Conservation (phyloP, 2,113 vertebrate genomes). For the Nestor notabilis region DNA sequence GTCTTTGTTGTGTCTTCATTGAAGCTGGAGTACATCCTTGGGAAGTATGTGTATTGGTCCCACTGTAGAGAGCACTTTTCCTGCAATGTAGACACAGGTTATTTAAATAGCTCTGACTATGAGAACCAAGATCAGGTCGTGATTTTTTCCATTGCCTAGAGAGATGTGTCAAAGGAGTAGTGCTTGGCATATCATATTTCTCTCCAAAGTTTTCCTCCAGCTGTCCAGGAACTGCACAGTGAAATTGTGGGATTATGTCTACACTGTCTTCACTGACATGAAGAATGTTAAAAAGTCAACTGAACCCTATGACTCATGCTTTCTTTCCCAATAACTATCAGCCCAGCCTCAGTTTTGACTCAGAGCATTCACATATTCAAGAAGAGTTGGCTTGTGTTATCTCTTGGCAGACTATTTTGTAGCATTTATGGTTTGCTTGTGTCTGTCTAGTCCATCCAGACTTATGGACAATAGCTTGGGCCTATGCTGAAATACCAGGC, state of each 20-base stretch:
- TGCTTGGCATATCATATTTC: not conserved
- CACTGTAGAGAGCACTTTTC: not conserved
- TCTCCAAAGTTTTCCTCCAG: conserved; percentile 27
- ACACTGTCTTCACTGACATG: not conserved
- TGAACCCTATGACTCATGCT: not conserved
- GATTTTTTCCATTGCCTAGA: not conserved
- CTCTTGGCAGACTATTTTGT: conserved; percentile 2
- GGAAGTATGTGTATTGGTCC: not conserved
- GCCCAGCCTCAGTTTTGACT: conserved; percentile 36
- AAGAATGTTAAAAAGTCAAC: not conserved
- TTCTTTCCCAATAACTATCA: not conserved
- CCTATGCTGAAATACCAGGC: not conserved
- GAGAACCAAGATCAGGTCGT: fast-evolving
- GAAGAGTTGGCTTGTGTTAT: not conserved
- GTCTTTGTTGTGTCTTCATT: not conserved
- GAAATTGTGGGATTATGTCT: conserved; percentile 23
- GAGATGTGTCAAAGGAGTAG: not conserved
- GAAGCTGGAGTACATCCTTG: not conserved
- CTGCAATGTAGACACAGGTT: not conserved
- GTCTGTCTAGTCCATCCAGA: not conserved
- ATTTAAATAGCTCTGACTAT: not conserved
- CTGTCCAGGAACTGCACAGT: conserved; percentile 23
- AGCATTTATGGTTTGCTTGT: not conserved
- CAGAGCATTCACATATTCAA: not conserved
- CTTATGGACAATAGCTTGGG: not conserved